Base-by-base conservation (phyloP, 1,140 invertebrate genomes). In the Drosophila pseudoananassae region DNA sequence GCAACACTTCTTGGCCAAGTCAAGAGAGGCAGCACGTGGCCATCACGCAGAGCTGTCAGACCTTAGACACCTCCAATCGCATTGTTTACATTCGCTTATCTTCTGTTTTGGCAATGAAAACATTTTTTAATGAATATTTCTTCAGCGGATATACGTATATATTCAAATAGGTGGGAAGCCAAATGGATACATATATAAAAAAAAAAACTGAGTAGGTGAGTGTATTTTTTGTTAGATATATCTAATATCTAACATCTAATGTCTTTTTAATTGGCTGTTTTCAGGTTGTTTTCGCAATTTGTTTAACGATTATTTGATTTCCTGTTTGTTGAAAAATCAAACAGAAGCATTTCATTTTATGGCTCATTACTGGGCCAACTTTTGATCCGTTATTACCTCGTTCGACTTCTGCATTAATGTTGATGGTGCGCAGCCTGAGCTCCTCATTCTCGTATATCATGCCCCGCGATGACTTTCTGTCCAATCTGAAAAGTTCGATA, bases 371-470 rank as follows among this genome's bases (percentile, higher is more conserved):
- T 73, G 15, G 27, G 5, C 8, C 17, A 38, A 63, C 17, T 58
- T 66, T 74, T 50, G 64, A 65, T 74, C 54, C 46, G 40, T n/a
- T 43, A 36, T 47, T 69, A 97, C 96, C 96, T 95, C 96, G 94
- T 92, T 98, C 97, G 25, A 98, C 96, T 93, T 98, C 97, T n/a
- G 97, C 97, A 92, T 97, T 97, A 83, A 98, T 98, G 84, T 97
- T 96, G 88, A 98, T 97, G 20, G 97, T 98, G 69, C 96, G 94
- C 82, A 98, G 92, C 78, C 97, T 93, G n/a, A 98, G 93, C 90
- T 97, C 97, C 92, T 98, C 97, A 93, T 98, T 98, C 92, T 98
- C 97, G 93, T 96, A 97, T 78, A 97, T 94, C 96, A 97, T 97
- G 53, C 96, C 96, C 76, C 96, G 94, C 20, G 96, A 96, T 17